These are phyloP conservation scores for Takifugu bimaculatus DNA, from an alignment of 2,113 vertebrate species.

Conservation along the genomic window DNA sequence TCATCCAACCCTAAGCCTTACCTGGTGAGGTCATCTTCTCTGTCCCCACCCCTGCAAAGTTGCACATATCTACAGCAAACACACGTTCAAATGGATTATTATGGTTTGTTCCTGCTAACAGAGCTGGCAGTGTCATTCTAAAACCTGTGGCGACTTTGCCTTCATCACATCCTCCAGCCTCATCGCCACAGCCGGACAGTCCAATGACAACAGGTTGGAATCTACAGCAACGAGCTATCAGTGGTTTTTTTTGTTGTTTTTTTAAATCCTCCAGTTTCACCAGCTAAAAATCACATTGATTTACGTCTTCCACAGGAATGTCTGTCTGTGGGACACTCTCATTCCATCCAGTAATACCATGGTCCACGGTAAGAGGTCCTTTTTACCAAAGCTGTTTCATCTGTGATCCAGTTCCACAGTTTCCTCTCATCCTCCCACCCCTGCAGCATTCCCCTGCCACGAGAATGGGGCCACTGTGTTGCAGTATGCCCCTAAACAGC, in stretches of 20 bases:
- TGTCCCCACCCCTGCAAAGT: too few relatives aligned
- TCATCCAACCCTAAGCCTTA: slow-evolving; percentile 95
- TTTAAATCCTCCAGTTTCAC: fast-evolving
- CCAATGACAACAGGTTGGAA: slow-evolving; percentile 88
- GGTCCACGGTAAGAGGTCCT: slow-evolving; percentile 79
- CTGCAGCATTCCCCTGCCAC: slow-evolving; percentile 90
- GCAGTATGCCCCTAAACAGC: slow-evolving; percentile 92
- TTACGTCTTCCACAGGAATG: slow-evolving; percentile 76
- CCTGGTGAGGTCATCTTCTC: slow-evolving; percentile 78
- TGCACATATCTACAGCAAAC: background rate
- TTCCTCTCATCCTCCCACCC: background rate
- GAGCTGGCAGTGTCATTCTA: slow-evolving; percentile 98
- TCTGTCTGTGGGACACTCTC: slow-evolving; percentile 91
- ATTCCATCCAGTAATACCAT: slow-evolving; percentile 85
- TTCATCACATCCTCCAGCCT: slow-evolving; percentile 97
- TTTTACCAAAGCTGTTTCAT: background rate
- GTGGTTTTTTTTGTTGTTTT: background rate
- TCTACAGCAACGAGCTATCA: background rate
- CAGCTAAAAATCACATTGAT: background rate
- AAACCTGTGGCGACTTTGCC: slow-evolving; percentile 92
- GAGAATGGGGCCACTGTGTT: slow-evolving; percentile 96
- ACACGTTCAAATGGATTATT: background rate
- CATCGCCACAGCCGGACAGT: slow-evolving; percentile 94
- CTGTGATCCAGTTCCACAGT: background rate
- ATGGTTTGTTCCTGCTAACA: slow-evolving; percentile 46